Percentiles rank a stretch among this genome's conserved stretches.
Evolutionary conservation across 2,888 invertebrate genomes (phyloP).

Genomic region (Xestia c-nigrum): DNA sequence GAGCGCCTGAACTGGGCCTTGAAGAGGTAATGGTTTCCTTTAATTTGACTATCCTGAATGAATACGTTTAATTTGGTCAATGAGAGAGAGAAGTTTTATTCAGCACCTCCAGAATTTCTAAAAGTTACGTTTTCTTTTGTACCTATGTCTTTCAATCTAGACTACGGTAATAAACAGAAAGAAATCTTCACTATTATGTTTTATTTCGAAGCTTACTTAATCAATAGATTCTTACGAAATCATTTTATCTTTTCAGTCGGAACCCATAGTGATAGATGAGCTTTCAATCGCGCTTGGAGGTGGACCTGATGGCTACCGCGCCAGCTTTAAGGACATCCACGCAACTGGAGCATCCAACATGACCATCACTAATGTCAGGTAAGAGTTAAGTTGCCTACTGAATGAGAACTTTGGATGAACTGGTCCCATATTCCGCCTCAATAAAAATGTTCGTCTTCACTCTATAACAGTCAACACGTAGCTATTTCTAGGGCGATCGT

Average conservation of each 20-base stretch:
- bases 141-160: not conserved
- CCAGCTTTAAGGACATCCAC: conserved; percentile 94
- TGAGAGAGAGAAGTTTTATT: no score
- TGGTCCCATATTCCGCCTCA: not conserved
- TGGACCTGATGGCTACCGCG: conserved; percentile 95
- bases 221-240: conserved; percentile 23
- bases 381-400: conserved; percentile 68
- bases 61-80: no score
- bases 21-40: conserved; percentile 87
- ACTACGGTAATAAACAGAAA: not conserved
- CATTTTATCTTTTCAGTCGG: conserved; percentile 89
- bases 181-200: not conserved
- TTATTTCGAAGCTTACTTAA: not conserved
- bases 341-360: conserved; percentile 95
- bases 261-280: conserved; percentile 95
- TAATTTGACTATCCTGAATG: not conserved
- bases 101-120: not conserved
- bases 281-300: conserved; percentile 94
- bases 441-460: not conserved
- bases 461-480: not conserved
- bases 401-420: not conserved
- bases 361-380: conserved; percentile 95
- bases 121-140: not conserved
- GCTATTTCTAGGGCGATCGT: not conserved
- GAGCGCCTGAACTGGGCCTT: conserved; percentile 94